These are phyloP conservation scores for Hucho hucho DNA, from an alignment of 2,113 vertebrate species.

Conservation along the genomic window DNA sequence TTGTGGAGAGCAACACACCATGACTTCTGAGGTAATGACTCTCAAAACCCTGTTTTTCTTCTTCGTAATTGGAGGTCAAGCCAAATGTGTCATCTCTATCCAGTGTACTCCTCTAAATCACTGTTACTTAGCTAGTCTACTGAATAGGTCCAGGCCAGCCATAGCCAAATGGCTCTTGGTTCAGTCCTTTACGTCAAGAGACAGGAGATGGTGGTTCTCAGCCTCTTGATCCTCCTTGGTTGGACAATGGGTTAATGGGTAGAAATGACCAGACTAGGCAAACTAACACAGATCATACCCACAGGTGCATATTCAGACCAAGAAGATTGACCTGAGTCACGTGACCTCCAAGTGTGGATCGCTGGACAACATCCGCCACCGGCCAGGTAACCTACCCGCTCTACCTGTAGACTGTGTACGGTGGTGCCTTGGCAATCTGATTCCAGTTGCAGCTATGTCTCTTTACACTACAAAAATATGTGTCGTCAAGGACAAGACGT, in stretches of 20 bases:
- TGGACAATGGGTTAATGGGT: neutral
- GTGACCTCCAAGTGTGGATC: conserved; percentile 99
- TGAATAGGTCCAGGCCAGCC: neutral
- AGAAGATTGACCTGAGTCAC: conserved; percentile 98
- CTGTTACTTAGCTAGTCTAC: too few species aligned
- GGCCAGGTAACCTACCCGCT: conserved; percentile 82
- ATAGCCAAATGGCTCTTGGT: too few species aligned
- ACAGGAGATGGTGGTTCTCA: neutral
- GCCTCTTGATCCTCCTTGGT: neutral
- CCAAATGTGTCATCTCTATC: neutral
- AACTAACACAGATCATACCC: conserved; percentile 8
- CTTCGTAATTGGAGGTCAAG: too few species aligned
- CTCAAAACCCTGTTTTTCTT: too few species aligned
- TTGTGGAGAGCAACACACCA: neutral
- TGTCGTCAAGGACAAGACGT: too few species aligned
- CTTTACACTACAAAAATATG: too few species aligned
- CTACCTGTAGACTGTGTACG: too few species aligned
- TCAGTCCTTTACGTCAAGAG: neutral
- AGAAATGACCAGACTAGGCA: conserved; percentile 22
- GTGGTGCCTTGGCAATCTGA: too few species aligned
- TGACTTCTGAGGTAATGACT: too few species aligned
- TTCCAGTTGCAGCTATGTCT: too few species aligned
- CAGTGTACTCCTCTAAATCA: neutral
- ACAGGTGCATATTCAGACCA: conserved; percentile 93
- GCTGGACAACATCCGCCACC: conserved; percentile 94